Percentiles rank a stretch among this genome's conserved stretches.
phyloP scores from a whole-genome alignment of 2,888 invertebrate genomes.

The Adineta ricciae region DNA sequence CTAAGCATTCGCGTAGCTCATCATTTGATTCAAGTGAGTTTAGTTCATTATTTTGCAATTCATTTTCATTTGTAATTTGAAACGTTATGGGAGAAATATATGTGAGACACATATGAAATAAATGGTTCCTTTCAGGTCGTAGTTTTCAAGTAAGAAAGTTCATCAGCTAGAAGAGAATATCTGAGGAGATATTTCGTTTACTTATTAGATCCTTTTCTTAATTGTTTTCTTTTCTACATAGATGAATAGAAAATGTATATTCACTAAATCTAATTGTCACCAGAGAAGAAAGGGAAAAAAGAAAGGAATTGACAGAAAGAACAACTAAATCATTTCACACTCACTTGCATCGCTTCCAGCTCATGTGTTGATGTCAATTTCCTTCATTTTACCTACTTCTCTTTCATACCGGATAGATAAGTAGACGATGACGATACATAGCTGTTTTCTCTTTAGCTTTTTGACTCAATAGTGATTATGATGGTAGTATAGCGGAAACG shows the following conservation, averaged over 20 bases:
- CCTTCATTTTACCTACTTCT: background rate
- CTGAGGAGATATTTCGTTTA: background rate
- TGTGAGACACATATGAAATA: no score
- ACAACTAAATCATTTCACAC: background rate
- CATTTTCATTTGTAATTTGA: background rate
- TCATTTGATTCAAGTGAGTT: background rate
- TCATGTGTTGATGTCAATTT: conserved; percentile 13
- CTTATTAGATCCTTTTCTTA: background rate
- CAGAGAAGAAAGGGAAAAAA: background rate
- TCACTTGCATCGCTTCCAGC: conserved; percentile 5
- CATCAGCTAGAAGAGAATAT: background rate
- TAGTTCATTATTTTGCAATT: background rate
- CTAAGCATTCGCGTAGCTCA: background rate
- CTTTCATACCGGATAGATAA: background rate
- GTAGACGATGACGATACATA: conserved; percentile 4
- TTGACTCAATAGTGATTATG: background rate
- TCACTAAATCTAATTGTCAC: background rate
- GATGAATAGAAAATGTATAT: background rate
- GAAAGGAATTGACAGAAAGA: background rate
- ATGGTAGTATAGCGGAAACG: background rate
- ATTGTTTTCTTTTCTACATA: background rate
- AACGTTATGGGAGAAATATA: background rate
- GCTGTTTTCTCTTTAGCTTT: background rate
- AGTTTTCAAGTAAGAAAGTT: background rate
- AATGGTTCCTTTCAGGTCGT: background rate